phyloP scores from a whole-genome alignment of 2,797 vertebrate species.

The Chelidonichthys spinosus region DNA sequence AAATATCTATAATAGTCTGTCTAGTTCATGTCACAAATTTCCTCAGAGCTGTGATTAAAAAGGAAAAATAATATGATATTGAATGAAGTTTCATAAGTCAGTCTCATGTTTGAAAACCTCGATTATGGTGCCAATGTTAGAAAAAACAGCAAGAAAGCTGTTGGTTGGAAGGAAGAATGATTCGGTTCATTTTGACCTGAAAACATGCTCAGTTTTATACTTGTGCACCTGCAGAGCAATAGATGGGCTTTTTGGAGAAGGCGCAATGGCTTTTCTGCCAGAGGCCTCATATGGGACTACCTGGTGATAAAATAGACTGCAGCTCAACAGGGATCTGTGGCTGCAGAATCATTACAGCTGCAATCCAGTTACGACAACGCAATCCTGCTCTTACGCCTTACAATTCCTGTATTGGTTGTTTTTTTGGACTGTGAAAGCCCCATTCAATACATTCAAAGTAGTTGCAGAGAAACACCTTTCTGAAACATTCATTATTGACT shows the following conservation, averaged over 20 bases:
- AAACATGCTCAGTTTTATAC: conserved; percentile 55
- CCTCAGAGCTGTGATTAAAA: conserved; percentile 6
- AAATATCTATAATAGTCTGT: conserved; percentile 17
- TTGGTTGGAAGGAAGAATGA: conserved; percentile 24
- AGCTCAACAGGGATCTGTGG: conserved; percentile 67
- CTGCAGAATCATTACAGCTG: conserved; percentile 65
- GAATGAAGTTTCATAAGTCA: conserved; percentile 9
- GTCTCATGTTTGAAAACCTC: conserved; percentile 8
- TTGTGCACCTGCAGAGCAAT: conserved; percentile 64
- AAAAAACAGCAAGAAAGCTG: conserved; percentile 1
- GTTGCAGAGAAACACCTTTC: conserved; percentile 2
- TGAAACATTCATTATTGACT: not conserved
- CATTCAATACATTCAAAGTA: conserved; percentile 51
- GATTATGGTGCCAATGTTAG: not conserved
- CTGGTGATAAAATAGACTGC: conserved; percentile 64
- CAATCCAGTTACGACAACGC: conserved; percentile 56
- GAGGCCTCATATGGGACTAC: conserved; percentile 63
- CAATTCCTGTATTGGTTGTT: conserved; percentile 26
- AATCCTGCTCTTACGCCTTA: conserved; percentile 29
- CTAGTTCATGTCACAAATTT: conserved; percentile 20
- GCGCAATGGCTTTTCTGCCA: conserved; percentile 59
- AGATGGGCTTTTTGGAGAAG: conserved; percentile 73
- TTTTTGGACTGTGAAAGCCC: conserved; percentile 15
- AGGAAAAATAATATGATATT: conserved; percentile 7
- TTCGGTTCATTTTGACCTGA: conserved; percentile 69